Base-by-base conservation (phyloP, 2,113 vertebrate species). In the Sinocyclocheilus rhinocerous region DNA sequence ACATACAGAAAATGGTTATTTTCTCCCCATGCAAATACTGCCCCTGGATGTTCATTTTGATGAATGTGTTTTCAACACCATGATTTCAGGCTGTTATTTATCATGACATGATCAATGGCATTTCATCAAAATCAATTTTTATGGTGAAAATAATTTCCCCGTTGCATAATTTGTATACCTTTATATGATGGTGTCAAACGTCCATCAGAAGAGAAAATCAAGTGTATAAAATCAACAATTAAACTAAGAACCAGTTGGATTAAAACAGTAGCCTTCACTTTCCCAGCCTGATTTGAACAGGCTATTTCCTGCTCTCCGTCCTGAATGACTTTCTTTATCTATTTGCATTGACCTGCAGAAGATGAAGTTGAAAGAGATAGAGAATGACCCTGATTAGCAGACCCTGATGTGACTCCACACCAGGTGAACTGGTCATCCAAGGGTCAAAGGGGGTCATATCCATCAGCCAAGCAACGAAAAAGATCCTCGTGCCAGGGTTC, bases 401-500 rank as follows among this genome's bases (percentile, higher is more conserved):
- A 67, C 78, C 83, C 77, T 88, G 85, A 86, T 90, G 89, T 90
- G 91, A 88, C 86, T 81, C n/a, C n/a, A n/a, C n/a, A n/a, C n/a
- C n/a, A 91, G 88, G 83, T 87, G 83, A 82, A 80, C 89, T 90
- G 91, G 93, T 93, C 92, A 94, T 84, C 18, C 81, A 84, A 88
- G 93, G 93, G 93, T 95, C 93, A 93, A 88, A 83, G 72, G 29
- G 79, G 90, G 89, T 86, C 63, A 80, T 91, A 93, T 95, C 91
- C 90, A 93, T 95, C 94, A 95, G 65, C 5, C 87, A 18, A 59
- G 15, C 55, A 76, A 86, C 87, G n/a, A 88, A 90, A 92, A 89
- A 92, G 87, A 88, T 92, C 89, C 88, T 90, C 87, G 91, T 90
- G 85, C 88, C 85, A 33, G 69, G 81, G 90, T 77, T 92, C 91